Percentiles rank a stretch among this genome's conserved stretches.
Conservation (phyloP, 2,113 vertebrate genomes). For the Odocoileus hemionus region DNA sequence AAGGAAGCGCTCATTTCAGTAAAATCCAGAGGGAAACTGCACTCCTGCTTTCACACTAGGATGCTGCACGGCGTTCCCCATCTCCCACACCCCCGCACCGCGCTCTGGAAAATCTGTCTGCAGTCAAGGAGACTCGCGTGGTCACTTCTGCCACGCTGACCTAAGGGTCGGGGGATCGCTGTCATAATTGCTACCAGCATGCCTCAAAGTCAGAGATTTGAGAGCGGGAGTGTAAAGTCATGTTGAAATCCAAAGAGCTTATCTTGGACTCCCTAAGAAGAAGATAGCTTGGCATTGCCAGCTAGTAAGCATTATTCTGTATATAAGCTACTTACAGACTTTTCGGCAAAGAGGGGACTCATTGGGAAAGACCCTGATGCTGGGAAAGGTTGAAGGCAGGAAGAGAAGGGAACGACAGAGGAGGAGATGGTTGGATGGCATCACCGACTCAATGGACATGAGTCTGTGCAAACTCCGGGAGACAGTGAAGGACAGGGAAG, state of each 20-base stretch:
- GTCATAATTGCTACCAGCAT: neutral
- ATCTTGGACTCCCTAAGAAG: neutral
- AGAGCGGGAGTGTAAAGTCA: neutral
- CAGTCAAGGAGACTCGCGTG: accelerated
- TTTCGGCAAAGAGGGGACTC: neutral
- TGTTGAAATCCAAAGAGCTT: neutral
- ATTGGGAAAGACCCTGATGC: neutral
- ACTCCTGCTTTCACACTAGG: neutral
- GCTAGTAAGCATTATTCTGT: neutral
- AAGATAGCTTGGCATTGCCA: neutral
- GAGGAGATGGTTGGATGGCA: neutral
- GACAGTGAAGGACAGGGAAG: neutral
- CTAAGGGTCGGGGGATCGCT: neutral
- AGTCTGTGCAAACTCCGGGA: neutral
- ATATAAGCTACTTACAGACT: neutral
- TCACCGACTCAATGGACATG: neutral
- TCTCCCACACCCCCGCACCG: accelerated
- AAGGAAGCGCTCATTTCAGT: neutral
- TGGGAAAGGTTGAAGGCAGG: neutral
- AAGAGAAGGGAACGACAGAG: neutral
- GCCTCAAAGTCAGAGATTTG: neutral
- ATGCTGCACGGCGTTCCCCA: neutral
- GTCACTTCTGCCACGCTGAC: neutral
- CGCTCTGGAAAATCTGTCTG: neutral
- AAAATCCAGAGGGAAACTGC: neutral